Base-by-base conservation (phyloP, 2,888 invertebrate species). In the Pterobdella sp. region DNA sequence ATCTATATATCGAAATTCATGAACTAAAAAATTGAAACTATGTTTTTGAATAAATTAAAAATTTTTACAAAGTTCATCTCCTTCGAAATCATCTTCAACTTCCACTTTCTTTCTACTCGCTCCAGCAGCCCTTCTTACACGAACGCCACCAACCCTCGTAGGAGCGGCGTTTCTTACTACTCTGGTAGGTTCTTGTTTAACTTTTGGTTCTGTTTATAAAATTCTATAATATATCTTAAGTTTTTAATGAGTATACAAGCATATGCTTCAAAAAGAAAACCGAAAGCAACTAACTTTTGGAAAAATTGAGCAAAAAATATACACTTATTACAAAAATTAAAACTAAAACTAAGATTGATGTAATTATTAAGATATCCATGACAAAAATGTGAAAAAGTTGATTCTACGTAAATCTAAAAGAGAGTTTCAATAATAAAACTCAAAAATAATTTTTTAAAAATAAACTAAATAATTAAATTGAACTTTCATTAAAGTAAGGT, bases 71-170 rank as follows among this genome's bases (percentile, higher is more conserved):
- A 26, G n/a, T 56, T 56, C 60, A 42, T 42, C 42, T 4, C 26
- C 60, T 26, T 18, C 60, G n/a, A 26, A 22, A 56, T 26, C 60
- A 18, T 4, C 60, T 56, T 56, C 60, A 4, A 56, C 4, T 26
- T 26, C 60, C n/a, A 22, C 26, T 56, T 26, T 56, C n/a, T 56
- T 56, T 4, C 60, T 26, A 26, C 60, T 26, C 60, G n/a, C 26
- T 22, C n/a, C n/a, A 7, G 26, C 60, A 18, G 60, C 60, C 26
- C 60, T 56, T n/a, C n/a, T 56, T 26, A 56, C 60, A 4, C 60
- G 18, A 22, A 56, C 60, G 26, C 60, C 60, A 56, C 60, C 60
- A 4, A 56, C 60, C 60, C 60, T 56, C n/a, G 60, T 3, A 56
- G 60, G 60, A 7, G 7, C 60, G 18, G 4, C n/a, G 10, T 26